A percentile compares a stretch with the other conserved stretches of the same genome.
Conservation (phyloP, 1,140 invertebrate genomes). For the Megalopta genalis region DNA sequence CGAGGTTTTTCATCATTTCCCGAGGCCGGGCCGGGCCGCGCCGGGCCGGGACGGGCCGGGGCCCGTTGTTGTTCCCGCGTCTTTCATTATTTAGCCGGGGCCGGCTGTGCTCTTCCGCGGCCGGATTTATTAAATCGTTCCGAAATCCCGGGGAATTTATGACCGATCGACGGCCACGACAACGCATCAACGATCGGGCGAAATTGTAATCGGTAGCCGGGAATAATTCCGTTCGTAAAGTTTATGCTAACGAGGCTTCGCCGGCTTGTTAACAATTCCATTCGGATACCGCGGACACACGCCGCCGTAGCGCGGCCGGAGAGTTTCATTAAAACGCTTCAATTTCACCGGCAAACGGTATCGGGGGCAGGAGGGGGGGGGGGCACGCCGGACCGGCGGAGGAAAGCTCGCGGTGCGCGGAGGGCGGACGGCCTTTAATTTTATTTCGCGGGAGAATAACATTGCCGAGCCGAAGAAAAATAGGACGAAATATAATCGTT, state of each 20-base stretch:
- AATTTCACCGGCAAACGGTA: not conserved
- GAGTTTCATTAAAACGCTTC: not conserved
- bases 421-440: not conserved
- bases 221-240: not conserved
- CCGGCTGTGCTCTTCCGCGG: too few species aligned
- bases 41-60: too few species aligned
- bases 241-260: conserved; percentile 38
- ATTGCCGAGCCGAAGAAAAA: not conserved
- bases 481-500: conserved; percentile 5
- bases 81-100: too few species aligned
- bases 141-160: not conserved
- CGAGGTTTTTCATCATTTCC: too few species aligned
- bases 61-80: too few species aligned
- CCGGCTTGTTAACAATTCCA: conserved; percentile 39
- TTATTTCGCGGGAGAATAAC: not conserved
- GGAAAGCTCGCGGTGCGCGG: not conserved
- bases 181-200: not conserved
- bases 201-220: conserved; percentile 5
- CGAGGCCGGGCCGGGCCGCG: too few species aligned
- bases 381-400: not conserved
- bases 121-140: conserved; percentile 1
- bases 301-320: too few species aligned
- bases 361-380: not conserved
- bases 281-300: conserved; percentile 14
- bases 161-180: not conserved